phyloP scores from a whole-genome alignment of 37 sponge, comb jelly and placozoan species.

The Ephydatia muelleri region DNA sequence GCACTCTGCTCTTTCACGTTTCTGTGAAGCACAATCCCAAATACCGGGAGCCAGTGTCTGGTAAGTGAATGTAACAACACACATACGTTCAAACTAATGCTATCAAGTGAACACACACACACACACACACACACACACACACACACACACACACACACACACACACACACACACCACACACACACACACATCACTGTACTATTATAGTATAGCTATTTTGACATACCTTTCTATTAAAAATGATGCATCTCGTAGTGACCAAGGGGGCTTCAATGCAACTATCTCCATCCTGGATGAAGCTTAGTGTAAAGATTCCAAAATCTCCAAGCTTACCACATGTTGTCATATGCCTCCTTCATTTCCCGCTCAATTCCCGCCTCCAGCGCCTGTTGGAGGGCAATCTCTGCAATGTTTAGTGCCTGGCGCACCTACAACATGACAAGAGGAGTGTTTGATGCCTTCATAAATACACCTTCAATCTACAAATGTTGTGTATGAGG shows the following conservation, averaged over 20 bases:
- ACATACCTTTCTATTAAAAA: constrained; percentile 63
- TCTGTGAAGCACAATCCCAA: constrained; percentile 10
- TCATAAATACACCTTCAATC: too few relatives aligned
- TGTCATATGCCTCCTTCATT: constrained; percentile 60
- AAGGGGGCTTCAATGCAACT: constrained; percentile 80
- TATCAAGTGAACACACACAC: too few relatives aligned
- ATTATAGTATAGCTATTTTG: neutral
- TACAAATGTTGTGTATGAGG: too few relatives aligned
- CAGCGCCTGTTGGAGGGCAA: constrained; percentile 37
- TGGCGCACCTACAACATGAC: constrained; percentile 15
- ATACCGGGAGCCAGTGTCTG: constrained; percentile 86
- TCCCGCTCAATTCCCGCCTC: constrained; percentile 37
- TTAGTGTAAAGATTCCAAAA: too few relatives aligned
- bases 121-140: constrained; percentile 5
- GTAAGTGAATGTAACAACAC: neutral
- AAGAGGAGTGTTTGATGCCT: neutral
- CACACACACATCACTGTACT: neutral
- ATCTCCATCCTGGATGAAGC: constrained; percentile 36
- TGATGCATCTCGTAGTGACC: constrained; percentile 58
- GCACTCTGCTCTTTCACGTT: constrained; percentile 4
- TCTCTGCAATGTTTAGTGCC: constrained; percentile 39
- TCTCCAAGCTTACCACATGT: constrained; percentile 33
- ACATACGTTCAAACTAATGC: neutral
- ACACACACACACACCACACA: neutral
- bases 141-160: neutral